Evolutionary conservation across 2,113 vertebrate genomes (phyloP).

Genomic region (Aepyceros melampus): DNA sequence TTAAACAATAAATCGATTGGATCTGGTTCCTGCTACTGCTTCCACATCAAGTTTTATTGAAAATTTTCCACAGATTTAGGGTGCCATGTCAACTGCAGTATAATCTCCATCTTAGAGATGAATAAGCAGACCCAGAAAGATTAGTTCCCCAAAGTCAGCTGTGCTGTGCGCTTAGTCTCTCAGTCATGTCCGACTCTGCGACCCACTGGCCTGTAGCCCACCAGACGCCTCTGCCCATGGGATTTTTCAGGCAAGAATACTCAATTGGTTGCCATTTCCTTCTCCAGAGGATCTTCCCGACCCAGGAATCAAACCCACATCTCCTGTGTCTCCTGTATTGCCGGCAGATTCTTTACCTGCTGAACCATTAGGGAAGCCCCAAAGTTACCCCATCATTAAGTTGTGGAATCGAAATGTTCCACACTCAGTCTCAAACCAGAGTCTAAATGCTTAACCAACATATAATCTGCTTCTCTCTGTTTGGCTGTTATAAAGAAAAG

Average conservation of each 20-base stretch:
- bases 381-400: background rate
- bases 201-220: background rate
- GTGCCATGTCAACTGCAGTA: background rate
- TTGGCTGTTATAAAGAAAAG: background rate
- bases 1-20: background rate
- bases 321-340: background rate
- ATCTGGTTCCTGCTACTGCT: background rate
- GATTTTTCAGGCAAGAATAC: background rate
- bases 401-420: background rate
- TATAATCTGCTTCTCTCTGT: background rate
- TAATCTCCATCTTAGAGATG: background rate
- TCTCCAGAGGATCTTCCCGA: background rate
- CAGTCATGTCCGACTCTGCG: accelerated
- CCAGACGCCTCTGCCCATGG: background rate
- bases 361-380: background rate
- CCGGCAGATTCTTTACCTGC: background rate
- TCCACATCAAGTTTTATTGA: background rate
- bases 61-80: background rate
- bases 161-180: background rate
- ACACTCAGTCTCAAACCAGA: background rate
- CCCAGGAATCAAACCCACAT: background rate
- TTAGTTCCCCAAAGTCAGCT: background rate
- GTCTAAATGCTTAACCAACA: background rate
- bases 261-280: background rate
- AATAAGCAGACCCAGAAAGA: background rate